Conservation (phyloP, 2,888 invertebrate species). For the Melanostoma mellinum region DNA sequence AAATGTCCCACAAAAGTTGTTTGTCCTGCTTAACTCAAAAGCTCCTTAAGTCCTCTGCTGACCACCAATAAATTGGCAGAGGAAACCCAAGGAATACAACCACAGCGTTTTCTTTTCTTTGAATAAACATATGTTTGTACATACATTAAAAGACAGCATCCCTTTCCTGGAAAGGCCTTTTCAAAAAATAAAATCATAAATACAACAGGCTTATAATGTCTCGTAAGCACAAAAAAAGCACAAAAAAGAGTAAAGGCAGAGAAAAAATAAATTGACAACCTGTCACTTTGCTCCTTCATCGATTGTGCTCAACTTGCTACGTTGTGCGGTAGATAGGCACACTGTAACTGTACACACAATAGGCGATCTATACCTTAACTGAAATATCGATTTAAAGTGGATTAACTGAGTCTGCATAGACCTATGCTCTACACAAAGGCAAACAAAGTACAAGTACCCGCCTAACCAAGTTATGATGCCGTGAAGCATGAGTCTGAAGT, state of each 20-base stretch:
- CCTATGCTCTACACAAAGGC: not conserved
- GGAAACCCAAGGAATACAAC: constrained; percentile 15
- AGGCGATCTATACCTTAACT: constrained; percentile 13
- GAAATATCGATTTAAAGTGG: constrained; percentile 58
- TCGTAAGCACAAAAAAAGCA: constrained; percentile 28
- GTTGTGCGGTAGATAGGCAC: not conserved
- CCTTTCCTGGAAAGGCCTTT: constrained; percentile 1
- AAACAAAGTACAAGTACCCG: not conserved
- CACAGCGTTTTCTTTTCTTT: constrained; percentile 17
- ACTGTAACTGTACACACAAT: constrained; percentile 1
- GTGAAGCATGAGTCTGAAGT: not conserved
- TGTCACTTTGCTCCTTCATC: constrained; percentile 59
- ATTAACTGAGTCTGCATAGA: constrained; percentile 39
- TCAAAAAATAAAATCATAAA: constrained; percentile 5
- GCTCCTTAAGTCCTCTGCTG: constrained; percentile 15
- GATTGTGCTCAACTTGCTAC: constrained; percentile 48
- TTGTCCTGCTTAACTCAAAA: constrained; percentile 10
- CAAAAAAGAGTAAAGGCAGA: constrained; percentile 9
- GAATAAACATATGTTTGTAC: constrained; percentile 21
- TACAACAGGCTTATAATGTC: constrained; percentile 21
- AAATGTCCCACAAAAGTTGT: too few relatives aligned
- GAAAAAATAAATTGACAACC: constrained; percentile 53
- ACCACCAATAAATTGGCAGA: constrained; percentile 37
- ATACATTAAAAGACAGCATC: constrained; percentile 21
- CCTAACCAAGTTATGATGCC: constrained; percentile 34